Base-by-base conservation (phyloP, 1,140 invertebrate species). In the Hormaphis cornu region DNA sequence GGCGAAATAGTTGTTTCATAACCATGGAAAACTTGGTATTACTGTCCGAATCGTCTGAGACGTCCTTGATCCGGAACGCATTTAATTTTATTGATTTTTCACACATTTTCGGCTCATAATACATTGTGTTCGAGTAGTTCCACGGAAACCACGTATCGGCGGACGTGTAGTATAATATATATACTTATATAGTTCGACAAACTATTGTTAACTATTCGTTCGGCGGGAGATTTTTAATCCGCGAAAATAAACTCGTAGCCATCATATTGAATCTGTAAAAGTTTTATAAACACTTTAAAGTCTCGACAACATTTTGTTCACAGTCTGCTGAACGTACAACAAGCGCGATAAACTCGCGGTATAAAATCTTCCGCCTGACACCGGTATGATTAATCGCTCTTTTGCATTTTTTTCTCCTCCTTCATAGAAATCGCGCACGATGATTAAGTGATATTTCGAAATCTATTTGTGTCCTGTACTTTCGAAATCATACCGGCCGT, bases 341-440 rank as follows among this genome's bases (percentile, higher is more conserved):
- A 18, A 33, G 58, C 18, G 40, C 40, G 58, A 61, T 44, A 61
- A 61, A 61, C 58, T 44, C 44, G 18, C n/a, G n/a, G n/a, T n/a
- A 40, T 61, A 44, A 61, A 44, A 61, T 61, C 40, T 61, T 44
- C 37, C 24, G 40, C 9, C 40, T 61, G 58, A 61, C 40, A 61
- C 42, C 37, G 40, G 40, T 44, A 44, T 61, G 40, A 61, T 61
- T 61, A 61, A 61, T 61, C 40, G 4, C n/a, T 28, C 14, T 28
- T 61, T 28, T 44, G 40, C 22, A 40, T 8, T 40, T 14, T 7
- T 61, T 44, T 30, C 8, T 28, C 22, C 22, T 18, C 24, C 40
- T 28, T 61, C 44, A n/a, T 20, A 44, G 40, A 56, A 56, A 37
- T 56, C 37, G 10, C 37, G 10, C 12, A 22, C 14, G 20, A 56